Conservation (phyloP, 2,888 invertebrate genomes). For the Smittia sp. region DNA sequence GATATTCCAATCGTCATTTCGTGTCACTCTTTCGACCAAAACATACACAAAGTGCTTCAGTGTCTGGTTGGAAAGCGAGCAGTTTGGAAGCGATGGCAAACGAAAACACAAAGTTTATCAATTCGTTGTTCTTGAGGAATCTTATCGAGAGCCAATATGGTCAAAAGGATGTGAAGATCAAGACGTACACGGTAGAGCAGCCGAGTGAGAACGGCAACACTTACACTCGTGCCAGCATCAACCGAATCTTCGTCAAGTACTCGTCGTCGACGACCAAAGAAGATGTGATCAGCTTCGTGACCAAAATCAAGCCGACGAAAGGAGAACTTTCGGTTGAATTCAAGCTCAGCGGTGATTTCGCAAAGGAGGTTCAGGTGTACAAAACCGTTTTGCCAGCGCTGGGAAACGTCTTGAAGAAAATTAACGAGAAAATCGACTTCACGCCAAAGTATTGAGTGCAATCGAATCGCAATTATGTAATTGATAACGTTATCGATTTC, state of each 20-base stretch:
- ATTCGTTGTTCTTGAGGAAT: slow-evolving; percentile 43
- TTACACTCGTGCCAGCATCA: slow-evolving; percentile 21
- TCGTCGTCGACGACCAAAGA: slow-evolving; percentile 37
- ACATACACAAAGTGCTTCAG: slow-evolving; percentile 32
- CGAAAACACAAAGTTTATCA: slow-evolving; percentile 42
- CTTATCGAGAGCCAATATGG: slow-evolving; percentile 41
- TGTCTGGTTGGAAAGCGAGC: slow-evolving; percentile 2
- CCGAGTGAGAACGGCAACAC: slow-evolving; percentile 32
- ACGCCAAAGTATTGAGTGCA: slow-evolving; percentile 42
- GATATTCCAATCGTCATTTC: background rate
- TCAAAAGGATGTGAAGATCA: slow-evolving; percentile 42
- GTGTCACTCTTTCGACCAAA: background rate
- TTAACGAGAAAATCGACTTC: slow-evolving; percentile 42
- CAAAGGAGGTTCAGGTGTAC: slow-evolving; percentile 42
- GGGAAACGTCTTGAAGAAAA: slow-evolving; percentile 35
- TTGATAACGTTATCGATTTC: background rate
- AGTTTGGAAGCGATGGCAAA: slow-evolving; percentile 14
- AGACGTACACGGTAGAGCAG: slow-evolving; percentile 40
- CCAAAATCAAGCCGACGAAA: slow-evolving; percentile 42
- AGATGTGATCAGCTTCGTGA: slow-evolving; percentile 34
- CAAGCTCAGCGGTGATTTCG: slow-evolving; percentile 41
- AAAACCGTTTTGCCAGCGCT: slow-evolving; percentile 41
- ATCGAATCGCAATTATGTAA: background rate
- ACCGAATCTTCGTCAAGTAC: slow-evolving; percentile 41
- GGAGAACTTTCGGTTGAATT: slow-evolving; percentile 41